phyloP scores from a whole-genome alignment of 2,797 vertebrate species.

The Rhinoraja longicauda region DNA sequence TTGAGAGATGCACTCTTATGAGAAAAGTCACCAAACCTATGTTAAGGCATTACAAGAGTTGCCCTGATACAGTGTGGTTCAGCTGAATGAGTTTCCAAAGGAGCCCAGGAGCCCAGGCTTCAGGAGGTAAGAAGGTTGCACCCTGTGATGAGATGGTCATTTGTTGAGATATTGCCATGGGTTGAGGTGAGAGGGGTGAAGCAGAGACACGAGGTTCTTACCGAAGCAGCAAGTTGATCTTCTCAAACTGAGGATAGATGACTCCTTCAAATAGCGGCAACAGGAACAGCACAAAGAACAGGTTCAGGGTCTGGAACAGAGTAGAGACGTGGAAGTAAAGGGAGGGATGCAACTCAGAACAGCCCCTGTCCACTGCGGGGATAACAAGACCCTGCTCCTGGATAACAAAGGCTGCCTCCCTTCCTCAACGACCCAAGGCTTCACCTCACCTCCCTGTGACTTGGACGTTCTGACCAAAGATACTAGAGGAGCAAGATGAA shows the following conservation, averaged over 20 bases:
- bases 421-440: too few relatives aligned
- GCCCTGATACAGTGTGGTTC: neutral
- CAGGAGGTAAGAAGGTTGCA: neutral
- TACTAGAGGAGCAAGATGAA: too few relatives aligned
- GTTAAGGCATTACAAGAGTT: too few relatives aligned
- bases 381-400: too few relatives aligned
- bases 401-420: too few relatives aligned
- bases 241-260: conserved; percentile 33
- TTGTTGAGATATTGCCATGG: too few relatives aligned
- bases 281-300: conserved; percentile 1
- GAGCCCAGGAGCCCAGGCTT: neutral
- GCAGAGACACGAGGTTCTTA: neutral
- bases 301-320: conserved; percentile 27
- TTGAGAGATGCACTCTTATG: neutral
- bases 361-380: neutral
- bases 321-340: neutral
- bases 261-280: conserved; percentile 23
- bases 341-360: neutral
- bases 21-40: too few relatives aligned
- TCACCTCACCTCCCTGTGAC: too few relatives aligned
- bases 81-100: neutral
- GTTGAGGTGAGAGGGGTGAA: neutral
- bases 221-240: neutral
- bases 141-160: neutral
- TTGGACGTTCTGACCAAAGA: too few relatives aligned